A percentile compares a stretch with the other conserved stretches of the same genome.
Conservation (phyloP, 2,888 invertebrate species). For the Patella pellucida region DNA sequence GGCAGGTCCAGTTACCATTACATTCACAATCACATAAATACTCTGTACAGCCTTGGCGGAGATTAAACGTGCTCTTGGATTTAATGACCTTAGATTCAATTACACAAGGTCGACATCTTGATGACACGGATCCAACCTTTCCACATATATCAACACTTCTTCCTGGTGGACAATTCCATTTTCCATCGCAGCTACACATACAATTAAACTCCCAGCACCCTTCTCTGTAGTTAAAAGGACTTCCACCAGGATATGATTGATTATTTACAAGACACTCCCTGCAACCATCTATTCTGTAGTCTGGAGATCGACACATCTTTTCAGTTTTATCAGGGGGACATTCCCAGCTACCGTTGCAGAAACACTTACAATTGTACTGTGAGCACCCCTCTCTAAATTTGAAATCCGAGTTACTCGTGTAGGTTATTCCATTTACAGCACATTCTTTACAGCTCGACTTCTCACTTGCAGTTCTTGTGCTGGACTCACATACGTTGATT, state of each 20-base stretch:
- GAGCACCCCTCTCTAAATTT: slow-evolving; percentile 44
- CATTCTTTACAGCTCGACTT: slow-evolving; percentile 16
- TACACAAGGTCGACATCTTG: slow-evolving; percentile 37
- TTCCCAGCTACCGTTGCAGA: slow-evolving; percentile 50
- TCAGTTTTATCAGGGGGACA: slow-evolving; percentile 38
- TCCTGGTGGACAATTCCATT: slow-evolving; percentile 46
- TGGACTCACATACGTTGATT: slow-evolving; percentile 38
- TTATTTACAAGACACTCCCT: slow-evolving; percentile 30
- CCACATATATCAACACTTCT: slow-evolving; percentile 38
- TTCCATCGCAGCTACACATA: slow-evolving; percentile 55
- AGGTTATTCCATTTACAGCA: slow-evolving; percentile 26
- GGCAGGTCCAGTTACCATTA: slow-evolving; percentile 53
- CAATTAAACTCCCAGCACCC: slow-evolving; percentile 53
- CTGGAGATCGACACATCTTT: slow-evolving; percentile 25
- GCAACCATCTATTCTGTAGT: slow-evolving; percentile 30
- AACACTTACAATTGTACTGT: slow-evolving; percentile 47
- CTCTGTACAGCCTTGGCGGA: slow-evolving; percentile 42
- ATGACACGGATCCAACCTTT: slow-evolving; percentile 17
- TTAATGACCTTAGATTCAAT: slow-evolving; percentile 36
- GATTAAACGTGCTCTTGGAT: slow-evolving; percentile 35
- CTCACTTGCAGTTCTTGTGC: slow-evolving; percentile 23
- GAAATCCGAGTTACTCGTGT: slow-evolving; percentile 40
- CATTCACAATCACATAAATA: slow-evolving; percentile 50
- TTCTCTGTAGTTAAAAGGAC: slow-evolving; percentile 41
- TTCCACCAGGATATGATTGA: slow-evolving; percentile 26